These are phyloP conservation scores for Lasioglossum malachurum DNA, from an alignment of 2,888 invertebrate species.

Conservation along the genomic window DNA sequence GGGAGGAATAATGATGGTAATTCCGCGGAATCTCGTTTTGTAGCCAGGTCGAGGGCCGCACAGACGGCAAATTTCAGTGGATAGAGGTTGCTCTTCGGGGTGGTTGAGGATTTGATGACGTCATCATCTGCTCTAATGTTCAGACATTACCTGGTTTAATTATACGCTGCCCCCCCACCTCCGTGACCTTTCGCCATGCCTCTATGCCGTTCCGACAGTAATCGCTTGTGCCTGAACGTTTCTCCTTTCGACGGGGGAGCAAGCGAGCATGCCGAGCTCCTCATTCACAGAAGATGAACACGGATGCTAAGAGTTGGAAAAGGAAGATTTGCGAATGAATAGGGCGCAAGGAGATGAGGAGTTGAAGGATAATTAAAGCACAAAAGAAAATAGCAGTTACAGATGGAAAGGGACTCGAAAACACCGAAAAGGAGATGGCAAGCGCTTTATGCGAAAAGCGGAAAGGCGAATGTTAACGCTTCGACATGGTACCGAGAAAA, in stretches of 20 bases:
- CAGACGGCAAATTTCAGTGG: slow-evolving; percentile 68
- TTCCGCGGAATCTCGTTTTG: slow-evolving; percentile 67
- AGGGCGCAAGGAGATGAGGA: neutral
- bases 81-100: slow-evolving; percentile 53
- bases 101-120: slow-evolving; percentile 74
- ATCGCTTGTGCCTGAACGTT: slow-evolving; percentile 60
- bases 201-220: slow-evolving; percentile 54
- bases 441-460: neutral
- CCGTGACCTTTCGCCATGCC: slow-evolving; percentile 58
- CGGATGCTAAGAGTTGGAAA: neutral
- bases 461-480: neutral
- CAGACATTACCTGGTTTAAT: slow-evolving; percentile 79
- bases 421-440: neutral
- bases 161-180: slow-evolving; percentile 69
- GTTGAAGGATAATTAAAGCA: slow-evolving; percentile 2
- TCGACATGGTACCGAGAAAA: neutral
- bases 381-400: slow-evolving; percentile 6
- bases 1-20: slow-evolving; percentile 72
- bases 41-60: slow-evolving; percentile 51
- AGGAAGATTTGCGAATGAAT: slow-evolving; percentile 13
- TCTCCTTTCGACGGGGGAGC: slow-evolving; percentile 39
- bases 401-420: neutral
- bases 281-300: slow-evolving; percentile 5
- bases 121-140: slow-evolving; percentile 80
- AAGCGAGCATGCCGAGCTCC: slow-evolving; percentile 17